Conservation (phyloP, 1,140 invertebrate species). For the Drosophila tani region DNA sequence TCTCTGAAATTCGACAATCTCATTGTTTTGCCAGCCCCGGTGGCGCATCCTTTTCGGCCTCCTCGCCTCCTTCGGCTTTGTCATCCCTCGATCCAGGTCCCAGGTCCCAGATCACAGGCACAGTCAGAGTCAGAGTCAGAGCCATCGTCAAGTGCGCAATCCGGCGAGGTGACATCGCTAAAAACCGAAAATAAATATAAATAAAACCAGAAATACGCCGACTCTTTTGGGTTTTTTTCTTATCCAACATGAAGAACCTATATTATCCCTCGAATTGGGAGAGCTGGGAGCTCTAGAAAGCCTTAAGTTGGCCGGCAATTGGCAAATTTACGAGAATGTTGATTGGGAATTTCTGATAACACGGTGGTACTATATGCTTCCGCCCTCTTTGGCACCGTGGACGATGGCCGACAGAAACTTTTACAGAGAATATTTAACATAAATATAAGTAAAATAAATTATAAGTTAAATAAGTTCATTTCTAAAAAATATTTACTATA, state of each 20-base stretch:
- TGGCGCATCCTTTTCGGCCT: constrained; percentile 64
- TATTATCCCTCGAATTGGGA: background rate
- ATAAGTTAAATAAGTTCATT: too few species aligned
- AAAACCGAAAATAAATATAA: constrained; percentile 8
- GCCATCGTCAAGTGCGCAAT: constrained; percentile 13
- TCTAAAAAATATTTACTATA: too few species aligned
- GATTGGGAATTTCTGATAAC: constrained; percentile 60
- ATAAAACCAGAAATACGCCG: background rate
- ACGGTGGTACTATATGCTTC: constrained; percentile 19
- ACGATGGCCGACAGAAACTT: background rate
- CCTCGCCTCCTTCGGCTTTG: background rate
- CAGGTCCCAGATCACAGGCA: background rate
- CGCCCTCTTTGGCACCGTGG: background rate
- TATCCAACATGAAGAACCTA: background rate
- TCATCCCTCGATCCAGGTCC: constrained; percentile 1
- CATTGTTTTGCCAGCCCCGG: constrained; percentile 74
- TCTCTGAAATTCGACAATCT: constrained; percentile 66
- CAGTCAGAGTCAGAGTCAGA: background rate
- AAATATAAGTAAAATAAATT: too few species aligned
- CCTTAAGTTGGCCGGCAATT: constrained; percentile 60
- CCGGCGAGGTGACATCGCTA: constrained; percentile 7
- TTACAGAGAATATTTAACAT: too few species aligned
- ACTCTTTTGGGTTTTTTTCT: background rate
- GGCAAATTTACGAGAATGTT: constrained; percentile 71
- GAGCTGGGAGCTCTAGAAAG: constrained; percentile 32